phyloP scores from a whole-genome alignment of 2,888 invertebrate species.

The Hemithea aestivaria region DNA sequence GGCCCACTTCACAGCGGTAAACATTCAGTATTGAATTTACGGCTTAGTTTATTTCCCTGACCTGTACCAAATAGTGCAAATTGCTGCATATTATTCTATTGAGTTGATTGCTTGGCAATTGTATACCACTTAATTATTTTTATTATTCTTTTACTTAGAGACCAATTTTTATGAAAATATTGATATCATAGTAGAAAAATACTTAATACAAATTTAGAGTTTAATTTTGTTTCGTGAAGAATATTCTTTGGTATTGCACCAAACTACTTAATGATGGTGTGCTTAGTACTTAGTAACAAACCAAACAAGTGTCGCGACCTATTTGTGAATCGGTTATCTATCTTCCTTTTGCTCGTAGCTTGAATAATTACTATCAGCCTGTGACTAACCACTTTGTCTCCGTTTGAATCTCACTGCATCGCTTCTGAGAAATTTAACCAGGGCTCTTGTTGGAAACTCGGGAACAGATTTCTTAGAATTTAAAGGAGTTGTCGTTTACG shows the following conservation, averaged over 20 bases:
- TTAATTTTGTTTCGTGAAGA: no score
- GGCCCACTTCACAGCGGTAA: conserved; percentile 6
- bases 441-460: conserved; percentile 47
- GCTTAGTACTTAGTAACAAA: background rate
- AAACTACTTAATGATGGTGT: no score
- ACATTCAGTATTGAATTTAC: conserved; percentile 13
- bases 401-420: conserved; percentile 19
- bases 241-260: no score
- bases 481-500: conserved; percentile 41
- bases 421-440: conserved; percentile 56
- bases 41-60: conserved; percentile 16
- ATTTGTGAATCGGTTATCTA: conserved; percentile 20
- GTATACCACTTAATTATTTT: conserved; percentile 16
- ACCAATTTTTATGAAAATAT: no score
- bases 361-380: conserved; percentile 23
- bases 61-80: conserved; percentile 15
- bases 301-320: conserved; percentile 25
- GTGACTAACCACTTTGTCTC: conserved; percentile 20
- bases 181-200: no score
- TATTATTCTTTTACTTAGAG: background rate
- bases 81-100: conserved; percentile 13
- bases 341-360: conserved; percentile 26
- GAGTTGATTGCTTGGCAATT: conserved; percentile 18
- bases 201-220: no score
- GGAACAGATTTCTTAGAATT: conserved; percentile 53